Conservation (phyloP, 2,888 invertebrate species). For the Drosophila borealis region DNA sequence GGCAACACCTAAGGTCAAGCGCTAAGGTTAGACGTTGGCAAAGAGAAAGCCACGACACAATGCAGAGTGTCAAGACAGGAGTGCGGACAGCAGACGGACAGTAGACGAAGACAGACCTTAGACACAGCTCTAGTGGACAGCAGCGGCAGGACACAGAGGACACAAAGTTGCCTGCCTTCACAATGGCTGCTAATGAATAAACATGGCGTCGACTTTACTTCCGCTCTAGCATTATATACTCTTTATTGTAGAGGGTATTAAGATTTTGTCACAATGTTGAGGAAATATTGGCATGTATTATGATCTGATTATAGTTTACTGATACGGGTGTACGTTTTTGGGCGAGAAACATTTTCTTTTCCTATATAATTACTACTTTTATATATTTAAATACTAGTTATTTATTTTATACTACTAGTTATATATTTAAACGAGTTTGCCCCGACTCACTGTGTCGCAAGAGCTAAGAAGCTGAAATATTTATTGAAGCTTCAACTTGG, state of each 20-base stretch:
- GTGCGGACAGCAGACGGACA: conserved; percentile 16
- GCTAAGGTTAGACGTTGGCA: conserved; percentile 59
- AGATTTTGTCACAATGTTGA: not conserved
- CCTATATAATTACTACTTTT: too few relatives aligned
- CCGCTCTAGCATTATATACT: conserved; percentile 41
- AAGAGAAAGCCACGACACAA: conserved; percentile 49
- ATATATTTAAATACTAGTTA: too few relatives aligned
- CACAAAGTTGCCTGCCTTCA: conserved; percentile 38
- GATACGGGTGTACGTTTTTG: too few relatives aligned
- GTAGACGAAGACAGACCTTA: conserved; percentile 42
- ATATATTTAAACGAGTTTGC: too few relatives aligned
- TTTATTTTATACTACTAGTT: too few relatives aligned
- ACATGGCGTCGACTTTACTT: conserved; percentile 67
- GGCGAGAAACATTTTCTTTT: too few relatives aligned
- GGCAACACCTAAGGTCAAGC: conserved; percentile 64
- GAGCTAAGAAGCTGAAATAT: too few relatives aligned
- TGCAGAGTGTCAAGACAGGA: conserved; percentile 31
- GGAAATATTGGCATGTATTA: too few relatives aligned
- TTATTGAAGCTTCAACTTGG: too few relatives aligned
- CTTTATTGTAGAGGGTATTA: not conserved
- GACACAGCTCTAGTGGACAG: conserved; percentile 40
- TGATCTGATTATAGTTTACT: too few relatives aligned
- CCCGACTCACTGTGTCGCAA: too few relatives aligned
- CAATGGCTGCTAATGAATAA: conserved; percentile 77
- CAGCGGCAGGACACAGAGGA: conserved; percentile 16